A percentile compares a stretch with the other conserved stretches of the same genome.
Evolutionary conservation across 2,888 invertebrate species (phyloP).

Genomic region (Caenorhabditis uteleia): DNA sequence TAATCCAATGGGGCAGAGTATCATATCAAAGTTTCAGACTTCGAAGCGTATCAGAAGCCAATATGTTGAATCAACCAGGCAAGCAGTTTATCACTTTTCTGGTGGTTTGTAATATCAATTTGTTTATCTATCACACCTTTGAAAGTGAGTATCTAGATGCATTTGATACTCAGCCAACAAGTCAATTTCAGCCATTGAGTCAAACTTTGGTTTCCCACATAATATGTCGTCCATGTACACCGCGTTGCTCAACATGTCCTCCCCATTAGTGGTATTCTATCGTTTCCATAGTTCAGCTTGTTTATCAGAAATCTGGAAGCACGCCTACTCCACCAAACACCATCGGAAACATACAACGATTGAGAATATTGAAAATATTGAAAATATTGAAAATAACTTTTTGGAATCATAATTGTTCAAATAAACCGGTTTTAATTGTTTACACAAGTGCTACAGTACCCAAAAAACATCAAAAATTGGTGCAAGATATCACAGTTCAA

Average conservation of each 20-base stretch:
- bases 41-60: constrained; percentile 28
- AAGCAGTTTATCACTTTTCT: constrained; percentile 68
- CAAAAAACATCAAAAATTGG: too few relatives aligned
- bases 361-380: too few relatives aligned
- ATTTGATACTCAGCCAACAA: neutral
- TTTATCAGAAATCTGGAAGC: constrained; percentile 35
- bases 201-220: constrained; percentile 44
- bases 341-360: neutral
- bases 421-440: too few relatives aligned
- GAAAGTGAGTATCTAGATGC: constrained; percentile 24
- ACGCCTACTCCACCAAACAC: neutral
- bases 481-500: too few relatives aligned
- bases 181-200: constrained; percentile 54
- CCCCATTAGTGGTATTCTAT: constrained; percentile 36
- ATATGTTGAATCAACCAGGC: constrained; percentile 47
- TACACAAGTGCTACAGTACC: too few relatives aligned
- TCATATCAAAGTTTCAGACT: constrained; percentile 24
- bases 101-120: constrained; percentile 62
- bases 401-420: too few relatives aligned
- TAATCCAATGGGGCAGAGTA: neutral
- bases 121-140: constrained; percentile 60
- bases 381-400: too few relatives aligned
- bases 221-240: constrained; percentile 41
- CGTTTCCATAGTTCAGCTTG: constrained; percentile 22
- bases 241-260: constrained; percentile 27